Conservation (phyloP, 2,888 invertebrate genomes). For the Hemaris fuciformis region DNA sequence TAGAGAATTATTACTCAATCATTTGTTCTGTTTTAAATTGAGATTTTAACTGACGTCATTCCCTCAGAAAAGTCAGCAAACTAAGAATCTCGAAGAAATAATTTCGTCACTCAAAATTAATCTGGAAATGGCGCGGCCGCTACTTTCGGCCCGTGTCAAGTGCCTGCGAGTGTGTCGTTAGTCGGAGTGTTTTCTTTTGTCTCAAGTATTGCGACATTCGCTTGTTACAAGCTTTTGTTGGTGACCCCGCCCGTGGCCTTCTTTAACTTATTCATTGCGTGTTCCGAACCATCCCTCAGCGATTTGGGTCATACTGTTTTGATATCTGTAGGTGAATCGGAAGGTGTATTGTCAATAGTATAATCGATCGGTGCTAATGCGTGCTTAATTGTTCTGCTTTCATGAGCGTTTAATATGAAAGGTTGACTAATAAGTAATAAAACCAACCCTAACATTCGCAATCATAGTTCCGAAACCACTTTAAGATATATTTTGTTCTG, state of each 20-base stretch:
- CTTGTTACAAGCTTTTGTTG: conserved; percentile 63
- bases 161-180: conserved; percentile 61
- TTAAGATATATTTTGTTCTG: no score
- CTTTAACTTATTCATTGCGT: conserved; percentile 63
- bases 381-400: no score
- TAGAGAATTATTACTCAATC: no score
- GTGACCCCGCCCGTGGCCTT: conserved; percentile 56
- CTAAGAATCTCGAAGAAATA: conserved; percentile 23
- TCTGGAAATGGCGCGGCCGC: conserved; percentile 28
- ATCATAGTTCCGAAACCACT: no score
- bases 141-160: conserved; percentile 46
- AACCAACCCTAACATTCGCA: no score
- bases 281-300: conserved; percentile 26
- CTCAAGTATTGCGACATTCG: conserved; percentile 55
- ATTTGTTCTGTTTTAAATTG: no score
- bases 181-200: conserved; percentile 66
- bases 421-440: no score
- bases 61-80: neutral
- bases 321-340: neutral
- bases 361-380: neutral
- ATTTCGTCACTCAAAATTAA: conserved; percentile 33
- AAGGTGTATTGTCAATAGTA: neutral
- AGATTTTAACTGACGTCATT: neutral
- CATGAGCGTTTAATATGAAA: no score
- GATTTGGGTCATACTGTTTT: neutral